Conservation (phyloP, 2,797 vertebrate species). For the Neoniphon sammara region DNA sequence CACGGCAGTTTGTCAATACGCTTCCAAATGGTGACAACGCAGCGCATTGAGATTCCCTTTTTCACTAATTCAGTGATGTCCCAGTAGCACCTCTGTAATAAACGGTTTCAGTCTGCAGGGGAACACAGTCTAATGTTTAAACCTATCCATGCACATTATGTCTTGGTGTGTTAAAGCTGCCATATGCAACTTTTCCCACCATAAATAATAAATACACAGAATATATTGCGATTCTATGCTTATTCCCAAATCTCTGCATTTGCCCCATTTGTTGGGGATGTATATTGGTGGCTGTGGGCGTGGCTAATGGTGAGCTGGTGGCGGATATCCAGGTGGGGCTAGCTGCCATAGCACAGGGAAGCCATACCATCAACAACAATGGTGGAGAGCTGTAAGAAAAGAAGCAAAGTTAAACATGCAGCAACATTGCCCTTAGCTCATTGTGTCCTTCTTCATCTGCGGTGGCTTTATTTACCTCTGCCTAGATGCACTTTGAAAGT, state of each 20-base stretch:
- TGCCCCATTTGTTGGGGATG: too few species aligned
- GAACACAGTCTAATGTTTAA: neutral
- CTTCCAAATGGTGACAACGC: slow-evolving; percentile 24
- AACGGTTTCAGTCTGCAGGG: neutral
- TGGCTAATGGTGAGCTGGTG: too few species aligned
- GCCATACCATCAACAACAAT: too few species aligned
- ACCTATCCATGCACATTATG: neutral
- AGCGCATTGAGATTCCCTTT: neutral
- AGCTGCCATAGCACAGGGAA: too few species aligned
- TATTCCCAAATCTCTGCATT: too few species aligned
- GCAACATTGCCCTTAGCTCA: neutral
- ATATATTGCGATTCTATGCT: too few species aligned
- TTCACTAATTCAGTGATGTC: neutral
- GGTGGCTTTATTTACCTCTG: neutral
- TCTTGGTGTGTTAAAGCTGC: too few species aligned
- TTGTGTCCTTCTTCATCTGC: slow-evolving; percentile 10
- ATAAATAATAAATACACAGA: too few species aligned
- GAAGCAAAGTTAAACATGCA: neutral
- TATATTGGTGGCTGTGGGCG: too few species aligned
- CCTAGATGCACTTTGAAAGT: neutral
- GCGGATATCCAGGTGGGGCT: too few species aligned
- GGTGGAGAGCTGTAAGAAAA: too few species aligned
- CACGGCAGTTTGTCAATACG: slow-evolving; percentile 44
- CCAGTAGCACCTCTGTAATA: neutral
- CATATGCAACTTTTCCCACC: too few species aligned